Evolutionary conservation across 2,888 invertebrate genomes (phyloP).

Genomic region (Apotomis capreana): DNA sequence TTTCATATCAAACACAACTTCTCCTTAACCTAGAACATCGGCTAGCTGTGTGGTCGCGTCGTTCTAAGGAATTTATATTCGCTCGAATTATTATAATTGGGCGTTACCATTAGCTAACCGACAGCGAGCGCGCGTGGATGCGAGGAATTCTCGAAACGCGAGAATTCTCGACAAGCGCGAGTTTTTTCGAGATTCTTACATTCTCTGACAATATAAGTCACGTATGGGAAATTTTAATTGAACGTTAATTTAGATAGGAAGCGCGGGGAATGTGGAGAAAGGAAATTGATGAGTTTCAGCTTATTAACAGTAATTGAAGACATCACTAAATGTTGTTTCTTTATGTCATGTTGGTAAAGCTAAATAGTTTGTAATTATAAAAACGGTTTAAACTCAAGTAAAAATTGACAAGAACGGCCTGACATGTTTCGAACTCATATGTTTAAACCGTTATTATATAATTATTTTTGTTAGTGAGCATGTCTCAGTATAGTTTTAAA

Average conservation of each 20-base stretch:
- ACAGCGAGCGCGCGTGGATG: neutral
- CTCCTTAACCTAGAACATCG: conserved; percentile 25
- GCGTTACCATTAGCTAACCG: conserved; percentile 12
- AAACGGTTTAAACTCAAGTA: too few species aligned
- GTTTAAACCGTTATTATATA: too few species aligned
- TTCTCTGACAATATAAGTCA: neutral
- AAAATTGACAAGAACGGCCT: too few species aligned
- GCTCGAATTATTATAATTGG: conserved; percentile 37
- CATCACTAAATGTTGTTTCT: neutral
- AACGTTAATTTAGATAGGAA: neutral
- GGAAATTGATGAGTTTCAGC: neutral
- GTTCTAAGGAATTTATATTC: conserved; percentile 29
- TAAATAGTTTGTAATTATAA: neutral
- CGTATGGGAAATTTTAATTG: conserved; percentile 10
- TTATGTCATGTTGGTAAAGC: neutral
- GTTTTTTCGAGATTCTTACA: neutral
- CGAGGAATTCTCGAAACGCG: neutral
- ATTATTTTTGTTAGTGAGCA: too few species aligned
- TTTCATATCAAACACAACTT: conserved; percentile 19
- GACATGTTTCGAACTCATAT: too few species aligned
- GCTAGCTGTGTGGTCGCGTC: conserved; percentile 41
- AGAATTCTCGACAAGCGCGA: neutral
- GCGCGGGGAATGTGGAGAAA: neutral
- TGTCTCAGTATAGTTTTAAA: too few species aligned
- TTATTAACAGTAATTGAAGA: neutral